Base-by-base conservation (phyloP, 2,888 invertebrate species). In the Dendrolimus houi region DNA sequence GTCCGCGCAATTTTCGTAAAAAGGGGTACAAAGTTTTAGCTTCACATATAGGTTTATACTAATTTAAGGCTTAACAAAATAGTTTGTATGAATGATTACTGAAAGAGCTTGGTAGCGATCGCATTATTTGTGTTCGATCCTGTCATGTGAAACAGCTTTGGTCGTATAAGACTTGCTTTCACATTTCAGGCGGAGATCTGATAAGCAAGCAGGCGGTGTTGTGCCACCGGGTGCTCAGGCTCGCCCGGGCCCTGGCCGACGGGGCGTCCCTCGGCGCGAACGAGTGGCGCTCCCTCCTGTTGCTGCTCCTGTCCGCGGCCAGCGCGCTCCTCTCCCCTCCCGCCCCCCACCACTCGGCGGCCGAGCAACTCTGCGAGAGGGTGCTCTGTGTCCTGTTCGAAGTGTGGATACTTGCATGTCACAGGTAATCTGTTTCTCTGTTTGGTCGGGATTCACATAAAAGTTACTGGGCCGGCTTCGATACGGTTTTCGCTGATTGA, bases 171-270 rank as follows among this genome's bases (percentile, higher is more conserved):
- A 29, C 6, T 29, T 3, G 6, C 29, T 29, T 29, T 29, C 29
- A 29, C 29, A 8, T 17, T 17, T 9, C 72, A 97, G 97, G 96
- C 69, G 93, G 95, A 53, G 98, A 98, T 81, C 94, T 96, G 8
- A 97, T 97, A 67, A 96, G 97, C 81, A 93, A 97, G 62, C 98
- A 99, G 88, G 98, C 98, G 0, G 96, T 99, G 3, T 91, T 98
- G 0, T 98, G 98, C 81, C 98, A 98, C 83, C 93, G 98, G 62
- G 97, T 98, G 12, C 87, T 98, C 53, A 92, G 98, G 42, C 95
- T 97, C 6, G 90, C 97, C 0, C 97, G 97, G 72, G 94, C 95
- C 70, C 93, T 91, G 13, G 91, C 84, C 1, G 87, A 79, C 54
- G 73, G 81, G 52, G 90, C 85, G 0, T 68, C 72, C 14, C 92